phyloP scores from a whole-genome alignment of 2,113 vertebrate genomes.

The Oncorhynchus gorbuscha region DNA sequence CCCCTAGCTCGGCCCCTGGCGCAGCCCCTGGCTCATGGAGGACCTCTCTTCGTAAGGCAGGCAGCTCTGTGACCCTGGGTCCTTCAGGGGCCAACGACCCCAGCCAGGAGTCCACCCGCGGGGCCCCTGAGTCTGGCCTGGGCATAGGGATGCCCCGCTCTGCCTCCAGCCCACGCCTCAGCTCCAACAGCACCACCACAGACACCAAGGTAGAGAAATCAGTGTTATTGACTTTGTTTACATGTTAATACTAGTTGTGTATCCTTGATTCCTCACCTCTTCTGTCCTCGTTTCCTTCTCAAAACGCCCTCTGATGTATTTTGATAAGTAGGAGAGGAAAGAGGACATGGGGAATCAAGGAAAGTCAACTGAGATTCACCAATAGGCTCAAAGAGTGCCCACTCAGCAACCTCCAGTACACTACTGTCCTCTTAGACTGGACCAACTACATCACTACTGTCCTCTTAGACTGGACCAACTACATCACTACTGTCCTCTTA shows the following conservation, averaged over 20 bases:
- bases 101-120: slow-evolving; percentile 55
- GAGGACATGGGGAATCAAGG: too few species aligned
- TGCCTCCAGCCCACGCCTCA: slow-evolving; percentile 78
- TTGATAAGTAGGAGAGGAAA: too few species aligned
- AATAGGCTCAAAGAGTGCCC: background rate
- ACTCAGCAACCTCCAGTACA: background rate
- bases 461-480: too few species aligned
- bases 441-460: too few species aligned
- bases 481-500: too few species aligned
- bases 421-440: background rate
- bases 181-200: slow-evolving; percentile 54
- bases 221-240: too few species aligned
- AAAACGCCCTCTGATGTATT: too few species aligned
- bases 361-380: too few species aligned
- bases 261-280: too few species aligned
- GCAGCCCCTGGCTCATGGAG: slow-evolving; percentile 74
- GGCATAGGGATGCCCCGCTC: slow-evolving; percentile 74
- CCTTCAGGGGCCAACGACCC: slow-evolving; percentile 62
- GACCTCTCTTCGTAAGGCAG: slow-evolving; percentile 75
- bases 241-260: too few species aligned
- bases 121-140: slow-evolving; percentile 45
- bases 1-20: too few species aligned
- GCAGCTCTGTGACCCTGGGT: slow-evolving; percentile 74
- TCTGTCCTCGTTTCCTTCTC: too few species aligned
- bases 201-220: slow-evolving; percentile 67